Evolutionary conservation across 2,113 vertebrate species (phyloP).

Genomic region (Perca fluviatilis): DNA sequence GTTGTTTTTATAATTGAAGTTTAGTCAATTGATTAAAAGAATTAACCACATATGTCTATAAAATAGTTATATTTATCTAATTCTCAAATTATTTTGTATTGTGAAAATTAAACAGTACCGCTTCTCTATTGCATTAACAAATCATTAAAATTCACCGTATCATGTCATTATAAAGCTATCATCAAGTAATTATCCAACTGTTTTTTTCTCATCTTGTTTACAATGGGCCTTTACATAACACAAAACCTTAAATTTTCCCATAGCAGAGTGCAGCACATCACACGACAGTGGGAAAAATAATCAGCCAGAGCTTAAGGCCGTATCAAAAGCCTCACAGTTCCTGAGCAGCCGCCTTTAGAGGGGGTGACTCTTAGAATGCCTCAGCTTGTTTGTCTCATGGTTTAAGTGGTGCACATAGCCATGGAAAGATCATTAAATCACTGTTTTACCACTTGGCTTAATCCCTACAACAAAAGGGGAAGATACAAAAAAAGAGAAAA

Average conservation of each 20-base stretch:
- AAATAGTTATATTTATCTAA: not conserved
- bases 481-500: constrained; percentile 75
- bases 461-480: constrained; percentile 81
- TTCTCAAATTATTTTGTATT: not conserved
- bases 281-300: constrained; percentile 75
- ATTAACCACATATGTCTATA: accelerated
- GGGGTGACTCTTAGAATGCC: constrained; percentile 81
- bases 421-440: constrained; percentile 88
- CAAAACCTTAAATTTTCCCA: constrained; percentile 79
- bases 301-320: constrained; percentile 71
- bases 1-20: not conserved
- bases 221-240: constrained; percentile 74
- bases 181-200: constrained; percentile 67
- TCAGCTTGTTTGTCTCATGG: constrained; percentile 81
- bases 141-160: constrained; percentile 46
- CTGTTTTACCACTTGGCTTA: constrained; percentile 88
- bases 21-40: not conserved
- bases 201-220: constrained; percentile 67
- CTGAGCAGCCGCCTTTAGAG: constrained; percentile 78
- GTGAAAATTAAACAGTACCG: not conserved
- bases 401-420: constrained; percentile 84
- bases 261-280: constrained; percentile 70
- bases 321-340: constrained; percentile 81
- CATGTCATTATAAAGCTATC: constrained; percentile 58
- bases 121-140: constrained; percentile 37